Percentiles rank a stretch among this genome's conserved stretches.
Conservation (phyloP, 2,113 vertebrate genomes). For the Lonchura striata region DNA sequence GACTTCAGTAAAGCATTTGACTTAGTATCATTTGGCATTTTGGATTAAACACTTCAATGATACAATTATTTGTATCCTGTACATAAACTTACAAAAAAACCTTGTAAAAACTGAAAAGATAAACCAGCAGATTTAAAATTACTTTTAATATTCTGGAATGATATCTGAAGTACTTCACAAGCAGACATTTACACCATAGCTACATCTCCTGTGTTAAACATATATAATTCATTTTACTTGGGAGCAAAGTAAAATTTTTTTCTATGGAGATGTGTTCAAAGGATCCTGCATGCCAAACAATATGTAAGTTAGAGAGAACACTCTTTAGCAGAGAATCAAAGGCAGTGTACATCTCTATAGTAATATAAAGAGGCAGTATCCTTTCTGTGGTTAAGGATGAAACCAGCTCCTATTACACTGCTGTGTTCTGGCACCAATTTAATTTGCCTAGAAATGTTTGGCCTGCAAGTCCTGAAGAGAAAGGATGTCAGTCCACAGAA, state of each 20-base stretch:
- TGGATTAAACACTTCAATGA: background rate
- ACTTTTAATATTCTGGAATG: background rate
- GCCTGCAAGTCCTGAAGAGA: background rate
- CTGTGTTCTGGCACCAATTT: background rate
- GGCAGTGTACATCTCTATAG: background rate
- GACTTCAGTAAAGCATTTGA: background rate
- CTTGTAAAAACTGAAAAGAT: background rate
- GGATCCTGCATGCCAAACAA: background rate
- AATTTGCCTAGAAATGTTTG: background rate
- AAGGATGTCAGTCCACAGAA: background rate
- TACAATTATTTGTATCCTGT: background rate
- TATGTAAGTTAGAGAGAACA: background rate
- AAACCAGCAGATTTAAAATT: background rate
- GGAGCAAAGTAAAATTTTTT: background rate
- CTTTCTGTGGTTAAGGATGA: background rate
- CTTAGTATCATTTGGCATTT: background rate
- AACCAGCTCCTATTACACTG: background rate
- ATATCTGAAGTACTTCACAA: background rate
- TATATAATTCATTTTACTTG: conserved; percentile 17
- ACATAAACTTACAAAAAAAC: background rate
- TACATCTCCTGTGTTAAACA: background rate
- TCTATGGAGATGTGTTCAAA: background rate
- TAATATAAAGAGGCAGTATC: background rate
- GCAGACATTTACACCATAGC: background rate
- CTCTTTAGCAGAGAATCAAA: conserved; percentile 7